Evolutionary conservation across 2,797 vertebrate species (phyloP).

Genomic region (Antennarius maculatus): DNA sequence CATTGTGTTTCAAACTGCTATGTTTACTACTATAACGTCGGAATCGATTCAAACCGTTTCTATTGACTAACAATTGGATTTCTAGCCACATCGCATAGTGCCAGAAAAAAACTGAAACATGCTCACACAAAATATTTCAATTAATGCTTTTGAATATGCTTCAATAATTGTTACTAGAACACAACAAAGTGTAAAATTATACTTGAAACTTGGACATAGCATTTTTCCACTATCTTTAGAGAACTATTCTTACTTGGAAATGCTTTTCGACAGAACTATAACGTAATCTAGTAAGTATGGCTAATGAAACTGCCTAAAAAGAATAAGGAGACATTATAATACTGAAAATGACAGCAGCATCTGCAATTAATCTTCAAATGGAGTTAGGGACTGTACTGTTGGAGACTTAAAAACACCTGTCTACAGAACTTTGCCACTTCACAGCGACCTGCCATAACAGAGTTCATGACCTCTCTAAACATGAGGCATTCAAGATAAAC

Average conservation of each 20-base stretch:
- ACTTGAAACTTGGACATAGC: no score
- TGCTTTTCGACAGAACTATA: background rate
- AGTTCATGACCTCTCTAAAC: slow-evolving; percentile 61
- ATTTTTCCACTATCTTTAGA: background rate
- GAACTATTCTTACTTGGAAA: background rate
- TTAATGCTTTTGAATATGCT: background rate
- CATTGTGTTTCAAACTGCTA: background rate
- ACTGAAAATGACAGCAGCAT: no score
- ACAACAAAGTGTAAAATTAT: background rate
- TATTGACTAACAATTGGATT: background rate
- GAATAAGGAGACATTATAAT: no score
- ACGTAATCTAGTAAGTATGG: background rate
- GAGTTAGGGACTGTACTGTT: no score
- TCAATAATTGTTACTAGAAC: background rate
- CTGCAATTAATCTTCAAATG: no score
- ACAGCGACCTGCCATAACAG: slow-evolving; percentile 55
- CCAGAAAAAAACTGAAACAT: background rate
- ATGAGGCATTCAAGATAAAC: slow-evolving; percentile 42
- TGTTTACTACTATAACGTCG: background rate
- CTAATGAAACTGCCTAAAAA: background rate
- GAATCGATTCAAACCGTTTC: background rate
- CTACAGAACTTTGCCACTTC: slow-evolving; percentile 11
- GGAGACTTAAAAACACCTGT: background rate
- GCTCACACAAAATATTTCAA: background rate
- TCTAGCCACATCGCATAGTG: slow-evolving; percentile 4